Evolutionary conservation across 2,888 invertebrate species (phyloP).

Genomic region (Pollenia angustigena): DNA sequence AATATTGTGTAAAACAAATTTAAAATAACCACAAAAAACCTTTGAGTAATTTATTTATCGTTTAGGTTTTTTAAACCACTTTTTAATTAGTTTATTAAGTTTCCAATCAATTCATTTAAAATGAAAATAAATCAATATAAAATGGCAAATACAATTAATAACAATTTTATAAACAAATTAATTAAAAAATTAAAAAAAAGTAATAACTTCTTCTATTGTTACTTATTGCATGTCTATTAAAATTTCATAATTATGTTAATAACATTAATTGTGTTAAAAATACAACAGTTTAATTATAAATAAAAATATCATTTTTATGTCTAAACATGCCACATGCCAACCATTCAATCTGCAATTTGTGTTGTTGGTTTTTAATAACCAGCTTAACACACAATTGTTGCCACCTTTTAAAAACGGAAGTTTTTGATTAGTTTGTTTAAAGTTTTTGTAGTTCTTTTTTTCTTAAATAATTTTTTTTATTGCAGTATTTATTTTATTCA

Average conservation of each 20-base stretch:
- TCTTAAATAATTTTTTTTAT: background rate
- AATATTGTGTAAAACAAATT: too few relatives aligned
- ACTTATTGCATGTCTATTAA: constrained; percentile 38
- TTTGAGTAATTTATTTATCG: too few relatives aligned
- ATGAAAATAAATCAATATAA: too few relatives aligned
- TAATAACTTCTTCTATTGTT: constrained; percentile 4
- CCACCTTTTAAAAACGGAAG: constrained; percentile 62
- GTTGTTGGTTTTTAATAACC: background rate
- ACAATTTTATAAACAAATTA: background rate
- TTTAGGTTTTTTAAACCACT: too few relatives aligned
- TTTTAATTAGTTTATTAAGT: too few relatives aligned
- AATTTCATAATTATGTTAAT: constrained; percentile 12
- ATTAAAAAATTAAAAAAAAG: constrained; percentile 1
- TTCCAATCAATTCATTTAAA: too few relatives aligned
- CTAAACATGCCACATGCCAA: constrained; percentile 31
- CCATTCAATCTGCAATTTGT: background rate
- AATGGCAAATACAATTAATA: background rate
- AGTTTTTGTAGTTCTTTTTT: background rate
- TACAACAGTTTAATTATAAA: background rate
- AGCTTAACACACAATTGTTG: constrained; percentile 15
- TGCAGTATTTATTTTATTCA: background rate
- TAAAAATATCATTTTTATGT: background rate
- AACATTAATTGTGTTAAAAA: constrained; percentile 35
- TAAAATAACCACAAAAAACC: too few relatives aligned
- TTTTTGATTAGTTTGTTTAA: constrained; percentile 5